phyloP scores from a whole-genome alignment of 2,113 vertebrate species.

The Alethe diademata region DNA sequence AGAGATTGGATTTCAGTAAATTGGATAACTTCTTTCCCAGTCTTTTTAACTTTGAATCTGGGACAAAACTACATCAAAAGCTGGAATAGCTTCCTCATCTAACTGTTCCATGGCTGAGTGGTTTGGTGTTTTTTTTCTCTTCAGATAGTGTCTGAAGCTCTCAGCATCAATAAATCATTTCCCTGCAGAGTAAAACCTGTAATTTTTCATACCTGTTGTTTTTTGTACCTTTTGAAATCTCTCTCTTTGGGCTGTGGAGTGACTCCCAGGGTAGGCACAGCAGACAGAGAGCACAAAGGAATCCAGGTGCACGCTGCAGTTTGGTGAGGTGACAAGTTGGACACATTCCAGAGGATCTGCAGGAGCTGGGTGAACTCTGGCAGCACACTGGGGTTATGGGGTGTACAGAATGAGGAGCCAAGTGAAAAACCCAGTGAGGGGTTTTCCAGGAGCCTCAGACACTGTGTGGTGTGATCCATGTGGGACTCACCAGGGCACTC shows the following conservation, averaged over 20 bases:
- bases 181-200: neutral
- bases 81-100: neutral
- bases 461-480: accelerated
- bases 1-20: slow-evolving; percentile 54
- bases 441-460: neutral
- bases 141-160: neutral
- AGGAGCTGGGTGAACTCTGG: neutral
- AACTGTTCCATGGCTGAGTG: neutral
- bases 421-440: neutral
- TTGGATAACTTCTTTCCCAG: slow-evolving; percentile 55
- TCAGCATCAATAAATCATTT: neutral
- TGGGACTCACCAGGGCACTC: neutral
- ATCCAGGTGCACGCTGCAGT: neutral
- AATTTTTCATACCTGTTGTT: neutral
- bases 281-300: neutral
- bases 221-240: neutral
- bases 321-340: neutral
- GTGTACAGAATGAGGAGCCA: neutral
- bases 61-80: slow-evolving; percentile 29
- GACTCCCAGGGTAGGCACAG: neutral
- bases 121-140: neutral
- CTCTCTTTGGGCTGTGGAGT: neutral
- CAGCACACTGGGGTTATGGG: neutral
- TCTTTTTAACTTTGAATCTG: slow-evolving; percentile 52
- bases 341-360: neutral